These are phyloP conservation scores for Pristionchus mayeri DNA, from an alignment of 2,888 invertebrate genomes.

Conservation along the genomic window DNA sequence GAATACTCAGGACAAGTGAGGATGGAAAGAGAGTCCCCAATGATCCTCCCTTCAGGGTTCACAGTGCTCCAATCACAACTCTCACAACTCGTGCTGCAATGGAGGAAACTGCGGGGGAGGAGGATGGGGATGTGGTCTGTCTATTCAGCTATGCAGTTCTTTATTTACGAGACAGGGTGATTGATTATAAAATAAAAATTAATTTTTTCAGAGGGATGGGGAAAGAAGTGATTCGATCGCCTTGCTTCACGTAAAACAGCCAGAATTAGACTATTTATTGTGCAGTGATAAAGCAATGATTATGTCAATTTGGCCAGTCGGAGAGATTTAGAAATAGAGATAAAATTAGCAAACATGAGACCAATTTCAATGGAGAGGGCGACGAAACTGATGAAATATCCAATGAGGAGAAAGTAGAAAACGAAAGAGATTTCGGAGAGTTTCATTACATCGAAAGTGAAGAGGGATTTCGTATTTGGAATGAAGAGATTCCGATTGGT, in stretches of 20 bases:
- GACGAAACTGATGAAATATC: not conserved
- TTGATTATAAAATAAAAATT: too few relatives aligned
- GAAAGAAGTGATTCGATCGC: too few relatives aligned
- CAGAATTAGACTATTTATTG: too few relatives aligned
- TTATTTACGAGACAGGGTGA: too few relatives aligned
- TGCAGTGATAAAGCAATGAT: not conserved
- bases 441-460: not conserved
- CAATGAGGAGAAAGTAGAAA: not conserved
- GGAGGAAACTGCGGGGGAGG: slow-evolving; percentile 27
- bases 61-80: not conserved
- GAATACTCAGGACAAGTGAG: not conserved
- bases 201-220: too few relatives aligned
- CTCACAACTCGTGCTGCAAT: not conserved
- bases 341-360: not conserved
- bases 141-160: too few relatives aligned
- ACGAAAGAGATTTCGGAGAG: not conserved
- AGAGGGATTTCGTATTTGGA: not conserved
- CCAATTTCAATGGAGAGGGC: slow-evolving; percentile 8
- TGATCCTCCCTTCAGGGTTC: not conserved
- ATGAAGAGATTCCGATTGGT: slow-evolving; percentile 10
- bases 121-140: slow-evolving; percentile 7
- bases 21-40: not conserved
- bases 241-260: too few relatives aligned
- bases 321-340: not conserved
- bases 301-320: slow-evolving; percentile 12